Evolutionary conservation across 2,888 invertebrate species (phyloP).

Genomic region (Dynastes tityus): DNA sequence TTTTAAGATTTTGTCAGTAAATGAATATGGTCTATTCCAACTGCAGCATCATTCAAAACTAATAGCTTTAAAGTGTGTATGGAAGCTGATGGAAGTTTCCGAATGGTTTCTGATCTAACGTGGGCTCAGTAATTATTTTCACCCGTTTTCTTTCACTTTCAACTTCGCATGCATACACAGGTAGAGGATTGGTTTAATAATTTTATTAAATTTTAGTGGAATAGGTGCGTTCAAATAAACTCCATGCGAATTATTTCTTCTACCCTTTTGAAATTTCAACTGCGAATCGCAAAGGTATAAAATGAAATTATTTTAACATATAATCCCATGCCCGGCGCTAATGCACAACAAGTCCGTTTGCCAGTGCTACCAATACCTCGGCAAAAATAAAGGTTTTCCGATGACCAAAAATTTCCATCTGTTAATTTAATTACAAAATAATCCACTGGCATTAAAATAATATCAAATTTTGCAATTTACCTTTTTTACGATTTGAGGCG

Average conservation of each 20-base stretch:
- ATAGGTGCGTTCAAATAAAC: not conserved
- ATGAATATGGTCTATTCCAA: too few species aligned
- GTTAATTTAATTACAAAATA: conserved; percentile 56
- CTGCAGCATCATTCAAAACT: too few species aligned
- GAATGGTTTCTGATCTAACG: too few species aligned
- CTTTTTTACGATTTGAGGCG: conserved; percentile 56
- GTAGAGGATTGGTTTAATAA: too few species aligned
- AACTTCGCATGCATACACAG: too few species aligned
- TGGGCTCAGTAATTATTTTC: too few species aligned
- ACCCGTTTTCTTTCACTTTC: too few species aligned
- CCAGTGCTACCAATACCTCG: not conserved
- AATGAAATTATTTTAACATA: conserved; percentile 26
- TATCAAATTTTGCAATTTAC: conserved; percentile 56
- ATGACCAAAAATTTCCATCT: conserved; percentile 30
- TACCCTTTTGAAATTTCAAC: not conserved
- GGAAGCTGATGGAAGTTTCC: too few species aligned
- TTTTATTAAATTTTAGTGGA: too few species aligned
- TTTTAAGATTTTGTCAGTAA: too few species aligned
- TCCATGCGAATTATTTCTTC: not conserved
- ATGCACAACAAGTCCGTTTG: not conserved
- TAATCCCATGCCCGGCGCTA: not conserved
- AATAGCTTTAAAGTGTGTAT: too few species aligned
- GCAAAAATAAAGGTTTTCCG: conserved; percentile 30
- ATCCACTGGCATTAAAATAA: conserved; percentile 57
- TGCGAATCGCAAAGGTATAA: not conserved